phyloP scores from a whole-genome alignment of 2,797 vertebrate genomes.

The Silurus lanzhouensis region DNA sequence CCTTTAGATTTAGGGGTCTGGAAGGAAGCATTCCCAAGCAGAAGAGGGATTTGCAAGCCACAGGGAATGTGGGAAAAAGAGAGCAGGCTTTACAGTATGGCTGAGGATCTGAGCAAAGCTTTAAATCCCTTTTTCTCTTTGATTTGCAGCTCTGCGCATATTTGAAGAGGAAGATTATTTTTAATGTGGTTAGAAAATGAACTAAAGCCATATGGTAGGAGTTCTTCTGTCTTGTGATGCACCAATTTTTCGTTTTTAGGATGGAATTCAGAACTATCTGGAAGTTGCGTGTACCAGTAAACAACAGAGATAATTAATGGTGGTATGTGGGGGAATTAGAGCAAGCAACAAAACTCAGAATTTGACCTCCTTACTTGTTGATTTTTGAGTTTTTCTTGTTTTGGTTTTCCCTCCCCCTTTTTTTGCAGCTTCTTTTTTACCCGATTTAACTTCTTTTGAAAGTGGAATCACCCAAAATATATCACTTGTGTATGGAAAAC shows the following conservation, averaged over 20 bases:
- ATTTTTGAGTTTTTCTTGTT: neutral
- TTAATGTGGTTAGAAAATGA: conserved; percentile 17
- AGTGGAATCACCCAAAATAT: neutral
- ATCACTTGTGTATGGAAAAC: too few relatives aligned
- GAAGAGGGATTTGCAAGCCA: conserved; percentile 30
- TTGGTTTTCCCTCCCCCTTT: neutral
- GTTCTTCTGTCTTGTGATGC: neutral
- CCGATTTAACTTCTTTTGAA: neutral
- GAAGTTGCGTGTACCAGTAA: neutral
- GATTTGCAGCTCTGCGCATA: conserved; percentile 8
- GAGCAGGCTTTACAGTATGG: conserved; percentile 8
- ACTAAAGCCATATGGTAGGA: neutral
- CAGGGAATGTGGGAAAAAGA: conserved; percentile 33
- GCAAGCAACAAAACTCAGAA: neutral
- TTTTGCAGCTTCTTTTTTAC: too few relatives aligned
- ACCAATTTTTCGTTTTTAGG: neutral
- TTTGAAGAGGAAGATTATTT: conserved; percentile 27
- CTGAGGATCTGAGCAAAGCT: conserved; percentile 32
- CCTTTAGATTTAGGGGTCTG: conserved; percentile 30
- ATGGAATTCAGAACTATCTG: neutral
- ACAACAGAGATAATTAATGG: neutral
- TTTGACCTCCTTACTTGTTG: too few relatives aligned
- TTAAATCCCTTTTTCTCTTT: conserved; percentile 24
- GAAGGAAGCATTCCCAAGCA: conserved; percentile 41
- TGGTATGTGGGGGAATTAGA: neutral